Evolutionary conservation across 2,113 vertebrate species (phyloP), one percentile per base, ranked within the genome.

Genomic region (Cettia cetti): DNA sequence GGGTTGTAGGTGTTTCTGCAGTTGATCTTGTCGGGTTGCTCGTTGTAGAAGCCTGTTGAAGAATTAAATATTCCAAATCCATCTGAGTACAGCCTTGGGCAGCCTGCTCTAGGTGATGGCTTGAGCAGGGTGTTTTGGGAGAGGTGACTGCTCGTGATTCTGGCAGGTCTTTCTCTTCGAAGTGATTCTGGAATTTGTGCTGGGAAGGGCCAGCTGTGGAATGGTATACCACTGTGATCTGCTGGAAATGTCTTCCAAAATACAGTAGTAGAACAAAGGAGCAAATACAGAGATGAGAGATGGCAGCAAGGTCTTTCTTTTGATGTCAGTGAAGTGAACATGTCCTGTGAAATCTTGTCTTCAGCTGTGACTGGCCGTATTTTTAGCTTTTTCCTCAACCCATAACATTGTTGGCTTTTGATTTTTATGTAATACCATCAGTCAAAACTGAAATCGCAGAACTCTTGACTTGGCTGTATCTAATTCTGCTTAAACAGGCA

Each of bases 151-250:
- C 24, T 7, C 0, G 2, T 54, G 77, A 19, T 69, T 78, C 20
- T 59, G 21, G 27, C 79, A 65, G 21, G 22, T 54, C 30, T 45
- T 52, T 20, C 31, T 53, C 24, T 75, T 80, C 0, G 2, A 9
- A 23, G 19, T 42, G 30, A 35, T 56, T 86, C 28, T 50, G 30
- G 54, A 87, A 35, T 63, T 63, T 60, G 44, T 80, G 23, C 65
- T 49, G 33, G 45, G 63, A 76, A 57, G 28, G 10, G 10, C 9
- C 24, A 22, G 15, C 0, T 0, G 3, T 49, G 56, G 8, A 18
- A 7, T 72, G 39, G 45, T 20, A 16, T 61, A 28, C 11, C 15
- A 19, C 6, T 59, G 27, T 30, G 39, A 7, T 47, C 9, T 15
- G 49, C 49, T 86, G 65, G 56, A 42, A 68, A 2, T 28, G 39